phyloP scores from a whole-genome alignment of 2,797 vertebrate genomes.

The Garrulus glandarius region DNA sequence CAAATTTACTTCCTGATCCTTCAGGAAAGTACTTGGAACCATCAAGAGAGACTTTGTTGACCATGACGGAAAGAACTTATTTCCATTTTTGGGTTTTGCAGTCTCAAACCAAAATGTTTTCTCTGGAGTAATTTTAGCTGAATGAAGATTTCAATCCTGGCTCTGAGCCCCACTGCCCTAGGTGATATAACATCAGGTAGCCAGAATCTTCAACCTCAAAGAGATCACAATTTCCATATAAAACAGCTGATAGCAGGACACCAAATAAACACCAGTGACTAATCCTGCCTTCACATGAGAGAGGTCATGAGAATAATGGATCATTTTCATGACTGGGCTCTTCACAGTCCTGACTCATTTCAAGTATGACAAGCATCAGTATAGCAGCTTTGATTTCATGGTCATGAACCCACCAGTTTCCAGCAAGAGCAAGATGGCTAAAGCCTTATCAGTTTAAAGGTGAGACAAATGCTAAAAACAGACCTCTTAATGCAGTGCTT shows the following conservation, averaged over 20 bases:
- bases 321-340: background rate
- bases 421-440: background rate
- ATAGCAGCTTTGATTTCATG: background rate
- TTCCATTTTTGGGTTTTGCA: background rate
- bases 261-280: background rate
- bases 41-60: background rate
- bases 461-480: background rate
- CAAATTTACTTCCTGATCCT: background rate
- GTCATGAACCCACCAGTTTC: background rate
- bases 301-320: background rate
- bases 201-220: background rate
- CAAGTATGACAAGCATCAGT: background rate
- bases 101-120: background rate
- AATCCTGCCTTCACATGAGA: background rate
- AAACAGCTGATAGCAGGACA: background rate
- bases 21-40: background rate
- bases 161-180: background rate
- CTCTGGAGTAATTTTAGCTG: background rate
- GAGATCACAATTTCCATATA: background rate
- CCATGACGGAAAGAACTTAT: background rate
- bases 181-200: background rate
- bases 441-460: background rate
- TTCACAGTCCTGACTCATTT: background rate
- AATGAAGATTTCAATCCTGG: background rate
- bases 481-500: background rate